Conservation (phyloP, 2,113 vertebrate species). For the Hippocampus mohnikei region DNA sequence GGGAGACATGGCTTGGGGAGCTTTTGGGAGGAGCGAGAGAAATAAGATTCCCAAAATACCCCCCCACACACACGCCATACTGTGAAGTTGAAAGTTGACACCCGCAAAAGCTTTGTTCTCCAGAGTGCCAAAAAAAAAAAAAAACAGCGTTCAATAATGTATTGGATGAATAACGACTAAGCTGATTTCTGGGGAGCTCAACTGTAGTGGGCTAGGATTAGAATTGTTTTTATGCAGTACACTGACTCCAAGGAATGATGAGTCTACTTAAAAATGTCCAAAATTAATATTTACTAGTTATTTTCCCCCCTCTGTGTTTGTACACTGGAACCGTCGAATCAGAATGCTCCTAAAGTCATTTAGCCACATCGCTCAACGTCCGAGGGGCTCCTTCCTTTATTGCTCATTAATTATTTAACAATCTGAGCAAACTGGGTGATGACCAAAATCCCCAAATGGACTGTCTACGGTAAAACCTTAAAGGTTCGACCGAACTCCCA, state of each 20-base stretch:
- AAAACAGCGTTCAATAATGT: slow-evolving; percentile 68
- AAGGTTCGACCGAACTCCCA: no score
- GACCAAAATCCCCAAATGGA: no score
- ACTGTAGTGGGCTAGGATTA: slow-evolving; percentile 28
- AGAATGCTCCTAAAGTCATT: no score
- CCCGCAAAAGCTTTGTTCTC: slow-evolving; percentile 61
- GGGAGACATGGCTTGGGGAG: slow-evolving; percentile 43
- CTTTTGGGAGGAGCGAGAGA: slow-evolving; percentile 18
- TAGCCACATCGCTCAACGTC: no score
- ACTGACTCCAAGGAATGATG: slow-evolving; percentile 22
- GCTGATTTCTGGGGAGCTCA: slow-evolving; percentile 47
- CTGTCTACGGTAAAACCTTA: no score
- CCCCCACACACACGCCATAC: slow-evolving; percentile 12
- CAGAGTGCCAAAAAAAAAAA: slow-evolving; percentile 39
- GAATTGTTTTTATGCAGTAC: slow-evolving; percentile 31
- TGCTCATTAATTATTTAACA: no score
- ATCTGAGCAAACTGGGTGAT: no score
- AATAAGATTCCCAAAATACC: slow-evolving; percentile 56
- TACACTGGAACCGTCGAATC: no score
- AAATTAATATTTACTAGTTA: background rate
- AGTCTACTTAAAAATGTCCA: background rate
- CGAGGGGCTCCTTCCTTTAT: no score
- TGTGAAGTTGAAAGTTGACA: slow-evolving; percentile 64
- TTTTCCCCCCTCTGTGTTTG: no score
- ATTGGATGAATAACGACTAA: slow-evolving; percentile 54